Evolutionary conservation across 1,140 invertebrate species (phyloP).

Genomic region (Physella acuta): DNA sequence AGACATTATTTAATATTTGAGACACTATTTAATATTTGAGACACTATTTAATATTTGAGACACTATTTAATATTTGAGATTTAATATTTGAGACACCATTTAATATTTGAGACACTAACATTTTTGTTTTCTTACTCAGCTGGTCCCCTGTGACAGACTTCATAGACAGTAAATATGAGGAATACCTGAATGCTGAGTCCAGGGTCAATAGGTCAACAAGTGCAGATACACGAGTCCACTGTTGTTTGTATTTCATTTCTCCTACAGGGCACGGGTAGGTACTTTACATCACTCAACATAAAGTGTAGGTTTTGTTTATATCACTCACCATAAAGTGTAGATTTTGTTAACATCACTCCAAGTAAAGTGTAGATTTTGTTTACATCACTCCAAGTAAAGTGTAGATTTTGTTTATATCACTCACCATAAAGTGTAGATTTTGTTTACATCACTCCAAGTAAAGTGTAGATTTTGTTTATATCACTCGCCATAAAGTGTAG

Average conservation of each 20-base stretch:
- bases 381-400: no score
- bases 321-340: no score
- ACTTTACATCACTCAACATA: no score
- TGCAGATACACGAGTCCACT: conserved; percentile 92
- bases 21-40: not conserved
- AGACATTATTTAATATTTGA: not conserved
- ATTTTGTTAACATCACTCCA: no score
- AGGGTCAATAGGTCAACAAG: conserved; percentile 86
- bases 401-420: no score
- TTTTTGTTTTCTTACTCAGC: conserved; percentile 62
- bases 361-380: no score
- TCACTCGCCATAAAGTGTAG: no score
- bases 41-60: not conserved
- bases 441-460: no score
- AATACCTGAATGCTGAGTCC: conserved; percentile 93
- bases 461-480: no score
- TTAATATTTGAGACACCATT: not conserved
- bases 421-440: no score
- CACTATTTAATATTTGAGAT: not conserved
- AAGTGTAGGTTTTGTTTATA: no score
- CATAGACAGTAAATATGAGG: conserved; percentile 94
- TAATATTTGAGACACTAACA: not conserved
- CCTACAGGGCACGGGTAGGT: conserved; percentile 92
- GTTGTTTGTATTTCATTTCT: conserved; percentile 95
- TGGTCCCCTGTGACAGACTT: conserved; percentile 98